phyloP scores from a whole-genome alignment of 2,113 vertebrate species.

The Pseudois nayaur region DNA sequence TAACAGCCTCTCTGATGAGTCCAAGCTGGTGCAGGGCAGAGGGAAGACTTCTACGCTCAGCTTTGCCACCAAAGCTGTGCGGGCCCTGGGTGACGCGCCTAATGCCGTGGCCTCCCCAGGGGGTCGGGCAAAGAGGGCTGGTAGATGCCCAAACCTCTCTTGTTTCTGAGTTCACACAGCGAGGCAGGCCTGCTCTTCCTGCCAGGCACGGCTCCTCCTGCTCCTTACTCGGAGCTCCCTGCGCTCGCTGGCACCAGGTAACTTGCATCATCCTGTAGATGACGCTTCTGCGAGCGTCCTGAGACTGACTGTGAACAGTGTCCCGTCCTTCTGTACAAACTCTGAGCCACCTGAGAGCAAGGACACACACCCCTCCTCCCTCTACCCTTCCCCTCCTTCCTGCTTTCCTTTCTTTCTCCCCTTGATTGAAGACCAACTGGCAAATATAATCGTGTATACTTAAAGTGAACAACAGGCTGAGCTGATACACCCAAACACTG shows the following conservation, averaged over 20 bases:
- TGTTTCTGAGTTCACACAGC: neutral
- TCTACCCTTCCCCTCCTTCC: neutral
- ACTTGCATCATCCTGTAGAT: accelerated
- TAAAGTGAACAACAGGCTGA: neutral
- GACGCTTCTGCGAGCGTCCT: neutral
- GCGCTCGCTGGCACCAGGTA: neutral
- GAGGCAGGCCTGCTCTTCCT: neutral
- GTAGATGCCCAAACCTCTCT: neutral
- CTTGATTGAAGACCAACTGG: neutral
- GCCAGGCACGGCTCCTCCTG: neutral
- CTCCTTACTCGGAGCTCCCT: neutral
- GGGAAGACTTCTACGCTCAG: neutral
- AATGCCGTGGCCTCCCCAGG: neutral
- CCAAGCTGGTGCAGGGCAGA: neutral
- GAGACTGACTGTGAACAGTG: neutral
- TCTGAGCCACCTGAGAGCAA: neutral
- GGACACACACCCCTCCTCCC: neutral
- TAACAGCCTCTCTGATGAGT: neutral
- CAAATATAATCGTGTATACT: neutral
- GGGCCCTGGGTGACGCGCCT: accelerated
- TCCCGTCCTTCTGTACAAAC: neutral
- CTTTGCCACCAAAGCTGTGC: neutral
- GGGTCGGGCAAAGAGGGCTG: neutral
- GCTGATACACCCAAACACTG: neutral
- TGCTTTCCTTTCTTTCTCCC: neutral